Conservation (phyloP, 2,888 invertebrate genomes). For the Ametastegia equiseti region DNA sequence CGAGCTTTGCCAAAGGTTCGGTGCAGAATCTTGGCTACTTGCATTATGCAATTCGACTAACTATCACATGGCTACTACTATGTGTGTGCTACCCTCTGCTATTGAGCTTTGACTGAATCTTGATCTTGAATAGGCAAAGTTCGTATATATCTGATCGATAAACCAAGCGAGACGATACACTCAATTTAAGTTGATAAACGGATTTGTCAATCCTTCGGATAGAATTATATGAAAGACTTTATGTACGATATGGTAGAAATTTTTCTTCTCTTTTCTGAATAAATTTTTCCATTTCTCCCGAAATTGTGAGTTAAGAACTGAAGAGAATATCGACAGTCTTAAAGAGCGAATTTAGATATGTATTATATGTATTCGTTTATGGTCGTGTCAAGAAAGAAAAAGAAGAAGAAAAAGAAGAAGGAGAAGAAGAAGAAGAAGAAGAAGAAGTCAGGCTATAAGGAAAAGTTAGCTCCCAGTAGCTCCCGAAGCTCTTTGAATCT, state of each 20-base stretch:
- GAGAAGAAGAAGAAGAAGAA: constrained; percentile 42
- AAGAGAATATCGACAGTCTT: not conserved
- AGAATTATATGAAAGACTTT: not conserved
- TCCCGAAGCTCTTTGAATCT: constrained; percentile 31
- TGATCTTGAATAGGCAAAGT: not conserved
- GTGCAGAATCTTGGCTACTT: constrained; percentile 2
- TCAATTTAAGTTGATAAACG: not conserved
- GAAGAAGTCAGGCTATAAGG: constrained; percentile 50
- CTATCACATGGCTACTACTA: not conserved
- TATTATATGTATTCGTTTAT: constrained; percentile 38
- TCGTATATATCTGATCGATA: not conserved
- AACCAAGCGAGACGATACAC: not conserved
- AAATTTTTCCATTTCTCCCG: not conserved
- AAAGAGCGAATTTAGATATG: constrained; percentile 18
- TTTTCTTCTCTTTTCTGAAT: not conserved
- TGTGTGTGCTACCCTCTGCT: not conserved
- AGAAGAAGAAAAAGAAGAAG: not conserved
- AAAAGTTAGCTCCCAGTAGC: constrained; percentile 52
- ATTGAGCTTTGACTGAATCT: constrained; percentile 1
- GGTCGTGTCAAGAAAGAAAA: constrained; percentile 31
- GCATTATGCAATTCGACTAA: constrained; percentile 21
- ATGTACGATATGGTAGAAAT: no score
- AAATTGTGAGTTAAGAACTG: not conserved
- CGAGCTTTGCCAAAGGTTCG: not conserved
- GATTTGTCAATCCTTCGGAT: not conserved